Evolutionary conservation across 2,113 vertebrate species (phyloP).

Genomic region (Campylomormyrus numenius): DNA sequence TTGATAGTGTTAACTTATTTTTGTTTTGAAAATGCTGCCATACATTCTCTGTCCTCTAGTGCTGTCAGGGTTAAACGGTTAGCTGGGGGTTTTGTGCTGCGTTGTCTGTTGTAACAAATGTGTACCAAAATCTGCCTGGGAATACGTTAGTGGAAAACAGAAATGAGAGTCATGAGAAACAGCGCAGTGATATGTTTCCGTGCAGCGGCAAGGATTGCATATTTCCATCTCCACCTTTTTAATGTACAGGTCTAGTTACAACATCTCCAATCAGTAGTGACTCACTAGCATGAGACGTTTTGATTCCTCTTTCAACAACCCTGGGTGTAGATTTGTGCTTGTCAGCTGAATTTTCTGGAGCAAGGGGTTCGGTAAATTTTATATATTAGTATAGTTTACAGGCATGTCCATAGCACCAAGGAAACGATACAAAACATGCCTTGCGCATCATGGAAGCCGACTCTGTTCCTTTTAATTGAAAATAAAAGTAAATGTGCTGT

Average conservation of each 20-base stretch:
- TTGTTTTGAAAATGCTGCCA: constrained; percentile 24
- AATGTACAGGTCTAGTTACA: constrained; percentile 25
- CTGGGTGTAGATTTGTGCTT: not conserved
- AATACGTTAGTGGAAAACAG: not conserved
- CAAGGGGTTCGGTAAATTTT: not conserved
- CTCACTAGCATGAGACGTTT: constrained; percentile 41
- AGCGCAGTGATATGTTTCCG: not conserved
- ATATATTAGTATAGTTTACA: not conserved
- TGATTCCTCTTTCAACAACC: not conserved
- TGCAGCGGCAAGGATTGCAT: not conserved
- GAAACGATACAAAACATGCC: constrained; percentile 2
- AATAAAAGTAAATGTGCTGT: constrained; percentile 18
- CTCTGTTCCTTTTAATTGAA: constrained; percentile 8
- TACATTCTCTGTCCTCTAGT: constrained; percentile 7
- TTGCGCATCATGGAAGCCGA: not conserved
- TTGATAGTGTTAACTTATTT: constrained; percentile 12
- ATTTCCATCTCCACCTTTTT: constrained; percentile 24
- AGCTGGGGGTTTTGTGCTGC: not conserved
- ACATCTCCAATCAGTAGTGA: constrained; percentile 31
- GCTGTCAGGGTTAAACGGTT: not conserved
- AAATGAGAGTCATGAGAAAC: not conserved
- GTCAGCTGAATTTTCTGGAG: constrained; percentile 4
- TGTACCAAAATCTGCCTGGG: not conserved
- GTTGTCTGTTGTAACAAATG: not conserved
- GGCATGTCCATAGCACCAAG: constrained; percentile 1